Evolutionary conservation across 2,797 vertebrate genomes (phyloP).

Genomic region (Cichlasoma orientale): DNA sequence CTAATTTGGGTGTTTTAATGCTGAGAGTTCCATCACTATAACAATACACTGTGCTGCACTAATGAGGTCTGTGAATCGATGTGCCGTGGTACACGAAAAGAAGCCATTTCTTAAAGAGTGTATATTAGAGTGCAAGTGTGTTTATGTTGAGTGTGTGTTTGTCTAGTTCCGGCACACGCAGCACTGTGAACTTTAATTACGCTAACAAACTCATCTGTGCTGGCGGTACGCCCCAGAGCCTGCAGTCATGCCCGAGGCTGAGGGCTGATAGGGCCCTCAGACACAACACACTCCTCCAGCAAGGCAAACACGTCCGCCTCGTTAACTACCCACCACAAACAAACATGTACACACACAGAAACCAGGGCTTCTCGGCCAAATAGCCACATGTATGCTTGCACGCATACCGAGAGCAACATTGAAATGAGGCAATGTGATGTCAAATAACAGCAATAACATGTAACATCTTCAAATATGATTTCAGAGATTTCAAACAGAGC

Average conservation of each 20-base stretch:
- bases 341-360: constrained; percentile 55
- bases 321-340: constrained; percentile 74
- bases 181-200: constrained; percentile 81
- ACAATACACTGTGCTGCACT: constrained; percentile 78
- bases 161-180: constrained; percentile 56
- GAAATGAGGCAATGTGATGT: constrained; percentile 77
- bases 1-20: constrained; percentile 77
- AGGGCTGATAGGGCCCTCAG: constrained; percentile 82
- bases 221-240: constrained; percentile 75
- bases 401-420: constrained; percentile 13
- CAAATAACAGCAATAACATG: constrained; percentile 72
- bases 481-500: constrained; percentile 34
- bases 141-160: constrained; percentile 56
- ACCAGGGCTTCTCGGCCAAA: constrained; percentile 43
- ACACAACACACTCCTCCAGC: constrained; percentile 76
- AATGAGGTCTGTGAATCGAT: constrained; percentile 83
- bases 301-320: constrained; percentile 75
- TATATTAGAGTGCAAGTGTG: constrained; percentile 32
- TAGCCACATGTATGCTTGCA: constrained; percentile 40
- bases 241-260: constrained; percentile 80
- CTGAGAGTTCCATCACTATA: constrained; percentile 75
- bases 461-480: constrained; percentile 66
- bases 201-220: constrained; percentile 82
- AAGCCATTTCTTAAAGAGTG: constrained; percentile 65
- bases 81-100: constrained; percentile 66